Evolutionary conservation across 2,113 vertebrate species (phyloP).

Genomic region (Toxostoma redivivum): DNA sequence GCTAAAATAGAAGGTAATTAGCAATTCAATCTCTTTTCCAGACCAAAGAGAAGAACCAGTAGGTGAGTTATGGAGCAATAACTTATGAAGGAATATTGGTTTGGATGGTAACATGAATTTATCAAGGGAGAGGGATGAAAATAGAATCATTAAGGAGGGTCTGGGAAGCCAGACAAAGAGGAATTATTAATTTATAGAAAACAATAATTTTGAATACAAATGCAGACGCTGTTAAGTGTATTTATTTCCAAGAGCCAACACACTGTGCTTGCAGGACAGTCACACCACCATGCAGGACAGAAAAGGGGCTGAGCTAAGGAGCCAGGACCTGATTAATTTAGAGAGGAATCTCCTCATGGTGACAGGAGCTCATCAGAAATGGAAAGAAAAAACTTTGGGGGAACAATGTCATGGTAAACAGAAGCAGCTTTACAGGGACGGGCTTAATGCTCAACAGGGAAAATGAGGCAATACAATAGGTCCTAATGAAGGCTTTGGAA

Average conservation of each 20-base stretch:
- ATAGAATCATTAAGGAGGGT: background rate
- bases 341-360: background rate
- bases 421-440: background rate
- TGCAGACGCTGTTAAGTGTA: background rate
- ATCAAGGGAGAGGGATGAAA: background rate
- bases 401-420: background rate
- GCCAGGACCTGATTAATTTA: background rate
- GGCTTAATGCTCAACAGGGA: background rate
- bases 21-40: conserved; percentile 11
- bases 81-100: background rate
- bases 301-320: background rate
- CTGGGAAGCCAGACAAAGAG: background rate
- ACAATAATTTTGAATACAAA: background rate
- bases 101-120: background rate
- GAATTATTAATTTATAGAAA: background rate
- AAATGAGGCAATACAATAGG: background rate
- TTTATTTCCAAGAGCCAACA: background rate
- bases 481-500: background rate
- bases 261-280: background rate
- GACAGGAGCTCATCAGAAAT: background rate
- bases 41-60: background rate
- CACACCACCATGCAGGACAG: background rate
- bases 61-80: conserved; percentile 9
- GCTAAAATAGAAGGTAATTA: background rate
- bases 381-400: background rate